These are phyloP conservation scores for Hydrozoanthus gracilis DNA, from an alignment of 92 coral and sea anemone species.

Conservation along the genomic window DNA sequence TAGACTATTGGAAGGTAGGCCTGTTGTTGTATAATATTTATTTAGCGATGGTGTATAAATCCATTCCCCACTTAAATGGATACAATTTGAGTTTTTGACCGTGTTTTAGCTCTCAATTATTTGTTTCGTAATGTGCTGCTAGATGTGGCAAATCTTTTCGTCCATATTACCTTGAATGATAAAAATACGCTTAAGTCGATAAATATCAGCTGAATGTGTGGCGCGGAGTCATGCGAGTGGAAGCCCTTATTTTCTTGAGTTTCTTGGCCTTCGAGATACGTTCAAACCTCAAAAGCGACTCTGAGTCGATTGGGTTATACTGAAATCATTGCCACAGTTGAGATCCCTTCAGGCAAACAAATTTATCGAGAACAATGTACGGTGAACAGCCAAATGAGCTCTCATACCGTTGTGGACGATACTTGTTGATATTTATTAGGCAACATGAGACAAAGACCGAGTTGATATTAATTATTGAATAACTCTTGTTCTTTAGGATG, in stretches of 20 bases:
- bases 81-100: too few species aligned
- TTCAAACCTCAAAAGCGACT: not conserved
- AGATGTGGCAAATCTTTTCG: too few species aligned
- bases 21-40: too few species aligned
- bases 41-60: too few species aligned
- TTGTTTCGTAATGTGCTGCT: too few species aligned
- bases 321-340: not conserved
- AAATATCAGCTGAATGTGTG: not conserved
- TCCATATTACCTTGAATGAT: too few species aligned
- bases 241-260: not conserved
- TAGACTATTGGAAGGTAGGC: conserved; percentile 94
- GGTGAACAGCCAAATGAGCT: not conserved
- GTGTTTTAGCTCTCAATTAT: too few species aligned
- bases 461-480: conserved; percentile 28
- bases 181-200: not conserved
- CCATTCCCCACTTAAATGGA: too few species aligned
- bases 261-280: not conserved
- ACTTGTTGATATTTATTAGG: conserved; percentile 3
- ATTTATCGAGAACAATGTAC: not conserved
- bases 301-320: not conserved
- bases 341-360: not conserved
- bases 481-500: not conserved
- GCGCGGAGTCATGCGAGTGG: not conserved
- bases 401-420: not conserved
- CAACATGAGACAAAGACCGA: conserved; percentile 42